Evolutionary conservation across 2,797 vertebrate species (phyloP).

Genomic region (Phalanger gymnotis): DNA sequence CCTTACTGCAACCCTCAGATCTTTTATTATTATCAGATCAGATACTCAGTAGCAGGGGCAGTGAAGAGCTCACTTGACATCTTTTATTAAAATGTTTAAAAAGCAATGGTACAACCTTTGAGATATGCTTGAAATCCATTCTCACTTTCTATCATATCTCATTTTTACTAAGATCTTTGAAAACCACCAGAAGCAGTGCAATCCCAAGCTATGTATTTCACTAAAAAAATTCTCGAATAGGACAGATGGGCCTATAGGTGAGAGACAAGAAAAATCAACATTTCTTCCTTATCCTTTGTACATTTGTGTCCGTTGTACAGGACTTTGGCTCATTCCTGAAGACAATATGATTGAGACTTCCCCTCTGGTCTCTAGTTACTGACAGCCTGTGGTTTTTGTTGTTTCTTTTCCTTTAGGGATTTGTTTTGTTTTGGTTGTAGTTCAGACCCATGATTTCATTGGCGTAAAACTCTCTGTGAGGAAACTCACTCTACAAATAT

Average conservation of each 20-base stretch:
- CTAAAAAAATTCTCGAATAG: slow-evolving; percentile 29
- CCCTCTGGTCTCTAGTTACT: background rate
- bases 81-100: background rate
- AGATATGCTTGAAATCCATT: slow-evolving; percentile 24
- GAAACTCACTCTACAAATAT: background rate
- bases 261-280: background rate
- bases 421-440: background rate
- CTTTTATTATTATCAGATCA: slow-evolving; percentile 1
- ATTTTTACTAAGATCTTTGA: background rate
- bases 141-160: slow-evolving; percentile 2
- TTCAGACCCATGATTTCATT: background rate
- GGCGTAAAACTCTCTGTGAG: background rate
- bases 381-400: background rate
- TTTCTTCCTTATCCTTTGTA: slow-evolving; percentile 5
- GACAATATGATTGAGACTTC: background rate
- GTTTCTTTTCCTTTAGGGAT: no score
- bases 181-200: slow-evolving; percentile 22
- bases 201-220: background rate
- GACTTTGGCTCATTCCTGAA: background rate
- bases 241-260: background rate
- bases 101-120: slow-evolving; percentile 8
- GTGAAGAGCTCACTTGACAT: slow-evolving; percentile 7
- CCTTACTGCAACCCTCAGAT: background rate
- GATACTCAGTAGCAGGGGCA: background rate
- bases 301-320: background rate